Conservation (phyloP, 1,140 invertebrate species). For the Ceratina calcarata region DNA sequence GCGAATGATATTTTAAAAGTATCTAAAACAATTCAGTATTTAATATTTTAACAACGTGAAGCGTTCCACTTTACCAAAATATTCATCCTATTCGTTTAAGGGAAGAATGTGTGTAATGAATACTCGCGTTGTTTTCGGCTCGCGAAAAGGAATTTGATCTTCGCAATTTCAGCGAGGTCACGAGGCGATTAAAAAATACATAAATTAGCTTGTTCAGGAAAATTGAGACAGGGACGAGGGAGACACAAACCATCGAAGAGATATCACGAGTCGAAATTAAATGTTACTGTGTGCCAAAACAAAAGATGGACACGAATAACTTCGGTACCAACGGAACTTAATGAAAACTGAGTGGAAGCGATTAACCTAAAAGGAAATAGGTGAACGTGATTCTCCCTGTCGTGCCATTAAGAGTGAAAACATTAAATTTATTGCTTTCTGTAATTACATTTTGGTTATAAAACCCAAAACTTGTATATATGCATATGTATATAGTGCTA, state of each 20-base stretch:
- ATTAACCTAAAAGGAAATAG: background rate
- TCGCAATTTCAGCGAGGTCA: background rate
- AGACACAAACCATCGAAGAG: background rate
- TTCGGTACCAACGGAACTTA: background rate
- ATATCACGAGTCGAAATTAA: background rate
- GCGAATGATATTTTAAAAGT: no score
- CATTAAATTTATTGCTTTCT: no score
- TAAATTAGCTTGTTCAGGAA: background rate
- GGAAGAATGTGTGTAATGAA: background rate
- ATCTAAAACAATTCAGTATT: no score
- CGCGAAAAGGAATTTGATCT: background rate
- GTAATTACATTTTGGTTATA: no score
- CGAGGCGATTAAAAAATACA: background rate
- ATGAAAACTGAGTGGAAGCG: constrained; percentile 1
- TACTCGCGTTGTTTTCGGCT: background rate
- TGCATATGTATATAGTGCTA: no score
- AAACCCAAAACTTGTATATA: no score
- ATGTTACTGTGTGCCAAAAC: background rate
- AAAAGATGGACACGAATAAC: no score
- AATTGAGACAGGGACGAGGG: background rate
- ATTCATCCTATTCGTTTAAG: background rate
- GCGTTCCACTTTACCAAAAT: background rate
- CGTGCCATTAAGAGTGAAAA: no score
- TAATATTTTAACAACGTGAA: no score
- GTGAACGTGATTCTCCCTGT: background rate